Evolutionary conservation across 37 sponge, comb jelly and placozoan genomes (phyloP).

Genomic region (Beroe ovata): DNA sequence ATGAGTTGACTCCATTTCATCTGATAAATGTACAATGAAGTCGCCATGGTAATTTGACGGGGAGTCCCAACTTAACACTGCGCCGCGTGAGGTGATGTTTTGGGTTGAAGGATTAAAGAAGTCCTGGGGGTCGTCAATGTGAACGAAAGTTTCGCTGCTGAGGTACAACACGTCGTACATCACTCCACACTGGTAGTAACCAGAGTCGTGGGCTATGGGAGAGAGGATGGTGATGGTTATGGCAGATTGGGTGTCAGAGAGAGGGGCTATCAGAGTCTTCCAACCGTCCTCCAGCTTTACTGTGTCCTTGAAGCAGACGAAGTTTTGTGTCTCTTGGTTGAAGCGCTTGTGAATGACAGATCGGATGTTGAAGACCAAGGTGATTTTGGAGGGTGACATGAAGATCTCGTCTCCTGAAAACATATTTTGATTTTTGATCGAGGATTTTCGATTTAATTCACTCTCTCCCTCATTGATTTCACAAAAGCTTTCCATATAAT

Average conservation of each 20-base stretch:
- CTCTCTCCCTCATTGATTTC: no score
- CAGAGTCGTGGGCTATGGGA: slow-evolving; percentile 3
- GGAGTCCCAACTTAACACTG: not conserved
- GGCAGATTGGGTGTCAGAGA: not conserved
- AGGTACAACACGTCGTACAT: slow-evolving; percentile 25
- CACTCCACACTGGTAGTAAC: slow-evolving; percentile 41
- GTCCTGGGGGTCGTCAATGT: not conserved
- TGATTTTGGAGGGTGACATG: not conserved
- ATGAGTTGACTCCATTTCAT: no score
- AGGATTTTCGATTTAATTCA: no score
- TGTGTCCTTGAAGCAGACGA: not conserved
- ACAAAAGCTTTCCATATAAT: no score
- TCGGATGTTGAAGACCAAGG: not conserved
- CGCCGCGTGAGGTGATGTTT: not conserved
- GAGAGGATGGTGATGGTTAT: slow-evolving; percentile 2
- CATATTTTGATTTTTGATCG: no score
- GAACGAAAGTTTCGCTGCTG: not conserved
- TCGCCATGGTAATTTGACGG: no score
- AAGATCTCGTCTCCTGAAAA: not conserved
- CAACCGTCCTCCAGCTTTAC: not conserved
- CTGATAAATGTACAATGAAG: no score
- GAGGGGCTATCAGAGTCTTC: not conserved
- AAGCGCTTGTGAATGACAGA: not conserved
- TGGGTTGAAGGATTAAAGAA: not conserved
- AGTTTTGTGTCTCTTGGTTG: not conserved